Base-by-base conservation (phyloP, 2,888 invertebrate genomes). In the Choreutis nemorana region DNA sequence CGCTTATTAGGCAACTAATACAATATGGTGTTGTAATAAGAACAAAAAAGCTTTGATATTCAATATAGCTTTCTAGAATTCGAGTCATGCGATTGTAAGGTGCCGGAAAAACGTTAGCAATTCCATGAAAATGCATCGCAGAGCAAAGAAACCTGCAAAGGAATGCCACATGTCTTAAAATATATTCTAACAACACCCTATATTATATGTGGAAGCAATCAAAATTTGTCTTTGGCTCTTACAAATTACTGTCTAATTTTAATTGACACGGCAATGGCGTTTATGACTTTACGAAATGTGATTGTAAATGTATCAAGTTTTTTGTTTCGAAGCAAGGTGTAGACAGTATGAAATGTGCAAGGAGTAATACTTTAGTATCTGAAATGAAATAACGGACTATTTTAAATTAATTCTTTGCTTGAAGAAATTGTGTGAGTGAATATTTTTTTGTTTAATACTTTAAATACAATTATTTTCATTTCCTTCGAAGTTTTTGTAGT, bases 41-140 rank as follows among this genome's bases (percentile, higher is more conserved):
- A n/a, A n/a, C n/a, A 18, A 26, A 26, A 26, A 26, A 26, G 14
- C 2, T 9, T 26, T 14, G 15, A 11, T 14, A 14, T 12, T 11
- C 15, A 41, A 56, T 55, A 65, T 64, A 60, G 59, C 73, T 75
- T 70, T 77, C 73, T 77, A 77, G 73, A 72, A 77, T 75, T 72
- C 66, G 51, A 70, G 55, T 55, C 64, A 72, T 70, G 71, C 72
- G 61, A 64, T 72, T 70, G 72, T 66, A 60, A 73, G 77, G 77
- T 77, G 77, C 71, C 52, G 71, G 77, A 77, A 78, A 78, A 78
- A 77, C 72, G 61, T 55, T 54, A 51, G 59, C 65, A 55, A 72
- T 73, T 68, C 77, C 62, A 73, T 78, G 73, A 75, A 78, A 78
- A 78, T 77, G 67, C 64, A 73, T 61, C 45, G 52, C n/a, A n/a